These are phyloP conservation scores for Epinotia bilunana DNA, from an alignment of 2,888 invertebrate genomes.

Conservation along the genomic window DNA sequence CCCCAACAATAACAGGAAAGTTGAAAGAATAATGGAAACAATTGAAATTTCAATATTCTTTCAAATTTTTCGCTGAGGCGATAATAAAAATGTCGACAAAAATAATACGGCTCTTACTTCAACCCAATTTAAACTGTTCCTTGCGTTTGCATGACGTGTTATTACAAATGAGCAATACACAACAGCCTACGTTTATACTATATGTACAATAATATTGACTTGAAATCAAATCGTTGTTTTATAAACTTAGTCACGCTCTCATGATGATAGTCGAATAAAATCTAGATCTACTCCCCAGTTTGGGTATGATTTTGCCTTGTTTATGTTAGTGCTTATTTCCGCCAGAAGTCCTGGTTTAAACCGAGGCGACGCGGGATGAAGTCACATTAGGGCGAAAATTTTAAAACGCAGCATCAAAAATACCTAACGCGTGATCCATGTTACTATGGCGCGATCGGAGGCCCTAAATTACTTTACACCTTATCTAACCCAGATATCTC, in stretches of 20 bases:
- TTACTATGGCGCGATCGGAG: neutral
- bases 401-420: neutral
- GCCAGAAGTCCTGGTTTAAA: neutral
- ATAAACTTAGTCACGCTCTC: no score
- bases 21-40: slow-evolving; percentile 72
- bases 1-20: slow-evolving; percentile 72
- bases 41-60: slow-evolving; percentile 76
- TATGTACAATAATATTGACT: neutral
- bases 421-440: neutral
- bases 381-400: neutral
- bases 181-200: neutral
- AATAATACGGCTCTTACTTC: slow-evolving; percentile 12
- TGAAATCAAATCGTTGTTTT: neutral
- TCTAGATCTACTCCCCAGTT: no score
- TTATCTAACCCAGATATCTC: slow-evolving; percentile 38
- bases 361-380: neutral
- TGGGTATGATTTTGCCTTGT: no score
- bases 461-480: slow-evolving; percentile 8
- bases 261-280: no score
- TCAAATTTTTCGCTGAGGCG: slow-evolving; percentile 31
- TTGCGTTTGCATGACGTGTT: neutral
- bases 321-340: no score
- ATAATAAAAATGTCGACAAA: slow-evolving; percentile 23
- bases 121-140: neutral
- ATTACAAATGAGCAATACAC: neutral